phyloP scores from a whole-genome alignment of 2,888 invertebrate genomes.

The Onchidella celtica region DNA sequence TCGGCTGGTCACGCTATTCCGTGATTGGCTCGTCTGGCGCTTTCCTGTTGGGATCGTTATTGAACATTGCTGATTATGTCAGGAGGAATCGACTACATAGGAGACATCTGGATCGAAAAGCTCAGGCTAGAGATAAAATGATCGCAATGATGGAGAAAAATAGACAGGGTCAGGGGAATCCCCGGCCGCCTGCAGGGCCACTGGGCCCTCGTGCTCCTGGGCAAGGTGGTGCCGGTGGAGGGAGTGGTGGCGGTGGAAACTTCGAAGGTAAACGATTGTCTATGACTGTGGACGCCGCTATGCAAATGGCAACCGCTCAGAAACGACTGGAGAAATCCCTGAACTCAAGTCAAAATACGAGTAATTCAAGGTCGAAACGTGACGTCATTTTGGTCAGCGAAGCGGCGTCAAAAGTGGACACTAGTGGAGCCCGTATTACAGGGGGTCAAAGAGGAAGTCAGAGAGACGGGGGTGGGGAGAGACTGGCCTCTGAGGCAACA shows the following conservation, averaged over 20 bases:
- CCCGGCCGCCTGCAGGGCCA: neutral
- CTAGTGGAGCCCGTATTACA: neutral
- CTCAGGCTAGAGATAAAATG: neutral
- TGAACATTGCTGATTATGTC: slow-evolving; percentile 35
- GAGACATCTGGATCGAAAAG: neutral
- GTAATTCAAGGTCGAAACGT: neutral
- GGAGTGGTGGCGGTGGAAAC: neutral
- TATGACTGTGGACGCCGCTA: neutral
- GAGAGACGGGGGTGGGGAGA: neutral
- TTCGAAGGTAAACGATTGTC: neutral
- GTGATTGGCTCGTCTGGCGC: slow-evolving; percentile 31
- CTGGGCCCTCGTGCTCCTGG: neutral
- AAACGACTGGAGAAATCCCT: neutral
- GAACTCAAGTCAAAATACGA: neutral
- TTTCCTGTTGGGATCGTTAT: slow-evolving; percentile 16
- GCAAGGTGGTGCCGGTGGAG: neutral
- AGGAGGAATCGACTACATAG: neutral
- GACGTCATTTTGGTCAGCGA: neutral
- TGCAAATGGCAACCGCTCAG: neutral
- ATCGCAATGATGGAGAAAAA: neutral
- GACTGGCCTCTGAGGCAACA: neutral
- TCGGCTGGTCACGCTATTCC: slow-evolving; percentile 43
- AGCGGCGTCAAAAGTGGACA: neutral
- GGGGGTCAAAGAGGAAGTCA: neutral
- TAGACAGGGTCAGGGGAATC: neutral